Conservation (phyloP, 2,888 invertebrate species). For the Athalia rosae region DNA sequence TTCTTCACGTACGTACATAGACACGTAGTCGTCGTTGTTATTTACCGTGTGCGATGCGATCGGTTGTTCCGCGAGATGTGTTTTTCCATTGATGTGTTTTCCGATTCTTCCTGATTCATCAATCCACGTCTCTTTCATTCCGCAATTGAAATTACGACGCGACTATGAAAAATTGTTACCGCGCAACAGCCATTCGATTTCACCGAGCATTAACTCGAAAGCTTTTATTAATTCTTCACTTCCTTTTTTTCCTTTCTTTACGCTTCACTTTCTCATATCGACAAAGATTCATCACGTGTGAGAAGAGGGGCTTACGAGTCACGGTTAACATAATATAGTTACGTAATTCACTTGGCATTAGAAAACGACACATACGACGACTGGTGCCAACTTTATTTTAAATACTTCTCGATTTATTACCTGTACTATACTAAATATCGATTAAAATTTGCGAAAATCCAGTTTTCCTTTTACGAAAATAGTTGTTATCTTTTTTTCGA, state of each 20-base stretch:
- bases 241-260: background rate
- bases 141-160: constrained; percentile 54
- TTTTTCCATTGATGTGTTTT: background rate
- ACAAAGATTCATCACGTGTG: background rate
- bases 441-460: background rate
- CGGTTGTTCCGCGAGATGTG: background rate
- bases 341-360: background rate
- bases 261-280: background rate
- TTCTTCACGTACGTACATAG: too few relatives aligned
- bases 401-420: background rate
- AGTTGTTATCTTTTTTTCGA: too few relatives aligned
- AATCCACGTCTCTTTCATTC: background rate
- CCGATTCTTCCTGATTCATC: background rate
- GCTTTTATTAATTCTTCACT: background rate
- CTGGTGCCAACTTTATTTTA: background rate
- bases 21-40: too few relatives aligned
- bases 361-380: background rate
- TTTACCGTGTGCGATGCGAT: too few relatives aligned
- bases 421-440: background rate
- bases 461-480: background rate
- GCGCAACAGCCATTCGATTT: background rate
- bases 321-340: background rate
- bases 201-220: background rate
- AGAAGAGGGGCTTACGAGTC: too few relatives aligned
- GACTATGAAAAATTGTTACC: background rate